These are phyloP conservation scores for Phalacrocorax aristotelis DNA, from an alignment of 2,113 vertebrate species.

Conservation along the genomic window DNA sequence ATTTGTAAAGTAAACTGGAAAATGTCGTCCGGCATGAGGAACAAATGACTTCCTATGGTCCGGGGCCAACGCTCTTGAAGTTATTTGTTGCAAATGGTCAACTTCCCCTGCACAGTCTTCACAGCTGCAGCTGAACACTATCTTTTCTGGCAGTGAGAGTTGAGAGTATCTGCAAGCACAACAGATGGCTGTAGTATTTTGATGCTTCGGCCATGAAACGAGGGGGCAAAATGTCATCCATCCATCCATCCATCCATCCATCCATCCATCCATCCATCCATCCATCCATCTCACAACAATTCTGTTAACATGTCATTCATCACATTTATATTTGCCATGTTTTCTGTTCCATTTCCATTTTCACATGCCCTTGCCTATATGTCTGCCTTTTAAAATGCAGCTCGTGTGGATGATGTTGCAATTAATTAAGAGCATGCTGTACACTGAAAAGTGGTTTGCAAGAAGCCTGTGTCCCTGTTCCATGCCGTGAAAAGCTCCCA, in stretches of 20 bases:
- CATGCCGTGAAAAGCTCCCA: background rate
- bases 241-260: background rate
- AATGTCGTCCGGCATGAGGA: constrained; percentile 4
- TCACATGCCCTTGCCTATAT: background rate
- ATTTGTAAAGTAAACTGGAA: constrained; percentile 50
- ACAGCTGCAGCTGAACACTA: background rate
- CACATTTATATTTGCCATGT: background rate
- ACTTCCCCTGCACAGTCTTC: background rate
- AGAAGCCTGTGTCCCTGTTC: background rate
- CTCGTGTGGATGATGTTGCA: constrained; percentile 28
- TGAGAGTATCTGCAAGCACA: constrained; percentile 3
- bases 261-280: background rate
- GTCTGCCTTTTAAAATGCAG: background rate
- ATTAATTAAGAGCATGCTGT: constrained; percentile 46
- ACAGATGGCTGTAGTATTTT: constrained; percentile 54
- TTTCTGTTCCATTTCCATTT: constrained; percentile 22
- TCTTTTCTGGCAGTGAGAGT: background rate
- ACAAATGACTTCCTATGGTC: constrained; percentile 18
- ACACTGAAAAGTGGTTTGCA: constrained; percentile 54
- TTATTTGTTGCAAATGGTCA: constrained; percentile 10
- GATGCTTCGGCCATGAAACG: constrained; percentile 30
- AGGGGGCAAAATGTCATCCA: constrained; percentile 25
- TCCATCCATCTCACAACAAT: background rate
- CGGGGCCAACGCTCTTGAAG: background rate
- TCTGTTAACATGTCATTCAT: background rate